Evolutionary conservation across 2,113 vertebrate genomes (phyloP), one percentile per base, ranked within the genome.

Genomic region (Trogon surrucura): DNA sequence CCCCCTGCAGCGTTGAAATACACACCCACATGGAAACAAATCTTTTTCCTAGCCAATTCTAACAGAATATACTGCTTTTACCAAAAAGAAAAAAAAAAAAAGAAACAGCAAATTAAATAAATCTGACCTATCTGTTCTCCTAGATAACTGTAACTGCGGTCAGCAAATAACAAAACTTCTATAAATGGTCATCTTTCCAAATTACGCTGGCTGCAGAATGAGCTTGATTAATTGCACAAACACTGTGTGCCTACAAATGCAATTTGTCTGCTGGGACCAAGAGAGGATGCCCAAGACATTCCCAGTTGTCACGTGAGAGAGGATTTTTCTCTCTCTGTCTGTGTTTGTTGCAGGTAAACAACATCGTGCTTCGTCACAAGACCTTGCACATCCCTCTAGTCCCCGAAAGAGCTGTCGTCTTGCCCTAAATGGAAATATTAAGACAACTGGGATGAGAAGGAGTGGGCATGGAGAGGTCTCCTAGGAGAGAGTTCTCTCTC

Each of bases 141-240:
- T 47, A 30, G 53, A 85, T 94, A 93, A 93, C 72, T 32, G 29
- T 93, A 91, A 96, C 60, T 77, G 65, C 4, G 71, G 85, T 85
- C 89, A 97, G 84, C 9, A 5, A 88, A 94, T 78, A 96, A 96
- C 79, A 95, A 96, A 73, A 89, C 86, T 81, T 86, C 96, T 93
- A 96, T 91, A 96, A 97, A 97, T 95, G 96, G 41, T 91, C 91
- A 96, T 94, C 92, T 94, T 70, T 80, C 88, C 91, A 95, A 96
- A 92, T 95, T 92, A 66, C 60, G 3, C 73, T 92, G 92, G 54
- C 88, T 85, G 91, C 78, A 89, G 88, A 95, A 66, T 0, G 2
- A 11, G 45, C 66, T 44, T 93, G 91, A 95, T 94, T 75, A 82
- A 96, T 80, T 73, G 70, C 56, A 70, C 94, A 92, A 93, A 82